Evolutionary conservation across 2,113 vertebrate species (phyloP), one percentile per base, ranked within the genome.

Genomic region (Collichthys lucidus): DNA sequence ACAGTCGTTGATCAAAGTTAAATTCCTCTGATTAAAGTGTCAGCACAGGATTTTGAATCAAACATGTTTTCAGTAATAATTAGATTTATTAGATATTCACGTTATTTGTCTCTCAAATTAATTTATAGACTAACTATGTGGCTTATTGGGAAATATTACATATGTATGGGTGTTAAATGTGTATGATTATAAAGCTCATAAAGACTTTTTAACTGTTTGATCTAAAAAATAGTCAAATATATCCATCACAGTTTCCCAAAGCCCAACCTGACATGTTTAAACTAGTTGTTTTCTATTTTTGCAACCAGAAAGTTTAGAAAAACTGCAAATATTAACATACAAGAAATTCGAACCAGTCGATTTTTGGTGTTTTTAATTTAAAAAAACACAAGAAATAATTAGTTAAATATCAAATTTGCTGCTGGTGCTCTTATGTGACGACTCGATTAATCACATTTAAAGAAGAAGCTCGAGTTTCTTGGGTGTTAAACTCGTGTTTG

Each of bases 11-110:
- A 68, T 50, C 11, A 0, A 31, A 49, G 19, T 31, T 46, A 3
- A 67, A 66, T 63, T 50, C 60, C 19, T 65, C n/a, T 16, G 12
- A 66, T 46, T 74, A 40, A 22, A 74, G 11, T 42, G 26, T 26
- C n/a, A 9, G 2, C 11, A 20, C 46, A 19, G 61, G 62, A 64
- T 40, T 19, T 40, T 5, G 8, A 50, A 16, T 52, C 4, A 61
- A 26, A 26, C 26, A n/a, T 50, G 7, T 69, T 17, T 55, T 50
- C 40, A 47, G 16, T 14, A 20, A 59, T 49, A 16, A 31, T 22
- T 50, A 1, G 11, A 11, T 74, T 49, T 40, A 35, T 74, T 35
- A 40, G 6, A 40, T 17, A 7, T 56, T 19, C 4, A 19, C 59
- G 5, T 8, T 35, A 29, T 35, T 63, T 52, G 17, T 26, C 26